Conservation (phyloP, 2,797 vertebrate genomes). For the Pantherophis vulpinus region DNA sequence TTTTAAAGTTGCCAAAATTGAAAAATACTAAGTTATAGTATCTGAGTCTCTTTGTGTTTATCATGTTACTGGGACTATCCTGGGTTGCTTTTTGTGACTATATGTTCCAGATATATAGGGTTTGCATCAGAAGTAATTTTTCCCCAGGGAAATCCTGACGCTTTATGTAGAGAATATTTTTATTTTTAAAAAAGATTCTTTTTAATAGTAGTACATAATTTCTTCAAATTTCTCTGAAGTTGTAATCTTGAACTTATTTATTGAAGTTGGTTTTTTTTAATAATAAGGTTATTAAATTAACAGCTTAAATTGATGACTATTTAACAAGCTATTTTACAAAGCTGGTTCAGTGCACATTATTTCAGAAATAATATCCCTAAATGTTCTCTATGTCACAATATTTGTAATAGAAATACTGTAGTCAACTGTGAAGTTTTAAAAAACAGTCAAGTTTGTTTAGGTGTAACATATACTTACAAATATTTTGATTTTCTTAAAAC, state of each 20-base stretch:
- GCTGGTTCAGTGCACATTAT: not conserved
- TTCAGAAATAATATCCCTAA: not conserved
- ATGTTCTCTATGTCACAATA: not conserved
- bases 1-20: not conserved
- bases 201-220: conserved; percentile 50
- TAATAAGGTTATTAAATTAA: not conserved
- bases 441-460: conserved; percentile 12
- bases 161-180: not conserved
- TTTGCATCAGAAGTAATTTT: not conserved
- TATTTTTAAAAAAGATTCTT: not conserved
- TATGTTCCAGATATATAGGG: not conserved
- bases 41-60: not conserved
- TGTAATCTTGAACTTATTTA: not conserved
- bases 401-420: conserved; percentile 45
- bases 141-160: not conserved
- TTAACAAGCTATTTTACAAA: not conserved
- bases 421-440: conserved; percentile 35
- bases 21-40: not conserved
- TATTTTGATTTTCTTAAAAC: conserved; percentile 40
- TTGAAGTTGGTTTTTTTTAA: not conserved
- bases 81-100: not conserved
- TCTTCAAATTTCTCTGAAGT: conserved; percentile 13
- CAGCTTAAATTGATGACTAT: not conserved
- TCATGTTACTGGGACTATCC: not conserved
- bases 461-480: conserved; percentile 41